Conservation (phyloP, 2,113 vertebrate species). For the Leiothrix lutea region DNA sequence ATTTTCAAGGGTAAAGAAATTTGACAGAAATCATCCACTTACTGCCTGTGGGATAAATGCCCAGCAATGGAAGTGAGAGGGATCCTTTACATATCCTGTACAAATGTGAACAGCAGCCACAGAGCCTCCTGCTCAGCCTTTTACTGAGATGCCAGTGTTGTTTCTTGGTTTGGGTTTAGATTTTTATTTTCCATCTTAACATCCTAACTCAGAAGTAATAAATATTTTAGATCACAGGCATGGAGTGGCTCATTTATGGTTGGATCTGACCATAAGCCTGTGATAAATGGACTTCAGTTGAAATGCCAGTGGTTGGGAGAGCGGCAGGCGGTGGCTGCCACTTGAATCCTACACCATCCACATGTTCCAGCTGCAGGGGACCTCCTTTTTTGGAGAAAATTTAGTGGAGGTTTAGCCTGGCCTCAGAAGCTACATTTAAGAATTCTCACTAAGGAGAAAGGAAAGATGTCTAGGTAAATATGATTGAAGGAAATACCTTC, state of each 20-base stretch:
- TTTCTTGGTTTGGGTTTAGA: background rate
- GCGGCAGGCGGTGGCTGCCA: background rate
- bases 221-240: constrained; percentile 44
- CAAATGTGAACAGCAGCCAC: background rate
- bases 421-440: background rate
- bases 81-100: background rate
- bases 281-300: constrained; percentile 64
- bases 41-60: background rate
- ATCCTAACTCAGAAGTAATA: constrained; percentile 49
- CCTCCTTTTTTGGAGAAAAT: constrained; percentile 24
- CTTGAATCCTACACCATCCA: constrained; percentile 2
- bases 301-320: constrained; percentile 58
- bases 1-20: background rate
- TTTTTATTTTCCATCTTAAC: background rate
- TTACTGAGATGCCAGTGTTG: background rate
- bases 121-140: background rate
- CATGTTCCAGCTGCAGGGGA: constrained; percentile 5
- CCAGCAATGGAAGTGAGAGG: background rate
- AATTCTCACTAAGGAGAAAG: background rate
- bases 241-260: constrained; percentile 46
- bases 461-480: background rate
- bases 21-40: background rate
- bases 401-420: background rate
- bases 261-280: constrained; percentile 39
- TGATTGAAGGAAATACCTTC: background rate